Percentiles rank a stretch among this genome's conserved stretches.
Conservation (phyloP, 2,797 vertebrate genomes). For the Sphaeramia orbicularis region DNA sequence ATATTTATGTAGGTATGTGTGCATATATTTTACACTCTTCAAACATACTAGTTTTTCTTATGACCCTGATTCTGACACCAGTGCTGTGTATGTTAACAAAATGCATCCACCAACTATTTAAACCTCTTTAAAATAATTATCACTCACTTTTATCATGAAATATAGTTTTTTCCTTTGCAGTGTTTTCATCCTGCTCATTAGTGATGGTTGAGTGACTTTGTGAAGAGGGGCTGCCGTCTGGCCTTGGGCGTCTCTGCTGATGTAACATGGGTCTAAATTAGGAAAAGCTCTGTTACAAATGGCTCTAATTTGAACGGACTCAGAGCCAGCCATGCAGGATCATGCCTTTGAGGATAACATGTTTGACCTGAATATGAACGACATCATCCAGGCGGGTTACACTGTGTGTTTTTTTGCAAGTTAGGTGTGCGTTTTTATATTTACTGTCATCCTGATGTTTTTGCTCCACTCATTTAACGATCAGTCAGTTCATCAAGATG, state of each 20-base stretch:
- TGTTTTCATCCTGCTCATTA: slow-evolving; percentile 17
- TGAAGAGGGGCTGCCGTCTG: slow-evolving; percentile 11
- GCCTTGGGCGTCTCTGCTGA: slow-evolving; percentile 23
- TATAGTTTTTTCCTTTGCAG: neutral
- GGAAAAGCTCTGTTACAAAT: slow-evolving; percentile 22
- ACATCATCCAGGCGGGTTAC: slow-evolving; percentile 19
- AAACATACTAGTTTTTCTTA: neutral
- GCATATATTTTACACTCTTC: neutral
- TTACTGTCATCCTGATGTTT: neutral
- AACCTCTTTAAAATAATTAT: neutral
- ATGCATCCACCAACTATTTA: neutral
- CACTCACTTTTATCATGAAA: neutral
- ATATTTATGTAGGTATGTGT: neutral
- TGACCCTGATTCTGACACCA: neutral
- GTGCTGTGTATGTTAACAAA: too few species aligned
- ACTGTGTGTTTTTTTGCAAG: slow-evolving; percentile 24
- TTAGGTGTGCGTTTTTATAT: neutral
- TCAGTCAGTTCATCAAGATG: slow-evolving; percentile 3
- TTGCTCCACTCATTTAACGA: neutral
- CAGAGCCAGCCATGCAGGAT: slow-evolving; percentile 6
- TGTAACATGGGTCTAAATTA: slow-evolving; percentile 35
- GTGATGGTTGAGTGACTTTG: slow-evolving; percentile 2
- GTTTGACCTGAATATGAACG: slow-evolving; percentile 34
- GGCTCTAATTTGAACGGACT: slow-evolving; percentile 47
- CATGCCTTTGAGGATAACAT: slow-evolving; percentile 31